Conservation (phyloP, 1,140 invertebrate species). For the Calliopsis andreniformis region DNA sequence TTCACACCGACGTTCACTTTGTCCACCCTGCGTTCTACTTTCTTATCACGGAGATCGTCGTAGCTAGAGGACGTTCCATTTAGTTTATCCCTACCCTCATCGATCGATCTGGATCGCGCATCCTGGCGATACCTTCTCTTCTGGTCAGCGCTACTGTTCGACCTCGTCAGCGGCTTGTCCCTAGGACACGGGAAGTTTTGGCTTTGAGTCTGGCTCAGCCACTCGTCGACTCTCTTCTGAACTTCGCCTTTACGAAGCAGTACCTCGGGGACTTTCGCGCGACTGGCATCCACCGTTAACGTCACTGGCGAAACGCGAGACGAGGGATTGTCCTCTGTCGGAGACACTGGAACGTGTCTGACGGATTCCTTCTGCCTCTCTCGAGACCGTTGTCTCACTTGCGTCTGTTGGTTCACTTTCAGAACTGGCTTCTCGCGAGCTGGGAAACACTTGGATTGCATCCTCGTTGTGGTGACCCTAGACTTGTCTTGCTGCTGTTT, state of each 20-base stretch:
- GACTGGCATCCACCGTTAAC: conserved; percentile 23
- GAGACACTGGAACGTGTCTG: conserved; percentile 32
- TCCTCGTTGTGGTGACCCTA: conserved; percentile 21
- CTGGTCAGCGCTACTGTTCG: conserved; percentile 72
- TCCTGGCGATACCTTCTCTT: conserved; percentile 66
- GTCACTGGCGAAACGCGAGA: not conserved
- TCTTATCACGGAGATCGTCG: conserved; percentile 64
- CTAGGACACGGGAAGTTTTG: conserved; percentile 58
- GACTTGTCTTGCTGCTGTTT: conserved; percentile 51
- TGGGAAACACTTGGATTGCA: conserved; percentile 35
- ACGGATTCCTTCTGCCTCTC: conserved; percentile 61
- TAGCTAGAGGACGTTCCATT: conserved; percentile 69
- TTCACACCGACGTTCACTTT: conserved; percentile 63
- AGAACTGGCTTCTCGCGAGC: conserved; percentile 55
- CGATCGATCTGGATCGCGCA: conserved; percentile 57
- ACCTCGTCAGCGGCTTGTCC: conserved; percentile 65
- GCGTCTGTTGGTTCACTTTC: conserved; percentile 70
- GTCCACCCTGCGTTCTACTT: conserved; percentile 49
- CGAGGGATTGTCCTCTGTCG: conserved; percentile 12
- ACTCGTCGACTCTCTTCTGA: conserved; percentile 73
- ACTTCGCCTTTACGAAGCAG: conserved; percentile 72
- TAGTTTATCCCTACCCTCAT: conserved; percentile 57
- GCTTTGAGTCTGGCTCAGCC: conserved; percentile 71
- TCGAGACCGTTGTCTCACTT: conserved; percentile 70
- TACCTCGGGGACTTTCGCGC: conserved; percentile 53